These are phyloP conservation scores for Apodemia hepburni DNA, from an alignment of 2,888 invertebrate species.

Conservation along the genomic window DNA sequence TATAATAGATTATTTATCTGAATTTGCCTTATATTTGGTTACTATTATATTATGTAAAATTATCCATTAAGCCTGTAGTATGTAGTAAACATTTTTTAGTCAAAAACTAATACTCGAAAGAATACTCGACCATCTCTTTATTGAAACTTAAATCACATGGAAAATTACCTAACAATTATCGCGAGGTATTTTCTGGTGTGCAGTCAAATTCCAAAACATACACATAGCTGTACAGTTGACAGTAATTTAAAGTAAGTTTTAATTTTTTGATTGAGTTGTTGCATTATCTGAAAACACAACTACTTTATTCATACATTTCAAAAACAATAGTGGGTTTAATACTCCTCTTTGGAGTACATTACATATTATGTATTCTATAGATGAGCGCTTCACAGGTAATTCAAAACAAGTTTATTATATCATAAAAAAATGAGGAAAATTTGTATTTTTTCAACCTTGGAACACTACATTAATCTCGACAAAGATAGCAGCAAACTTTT, in stretches of 20 bases:
- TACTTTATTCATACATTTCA: neutral
- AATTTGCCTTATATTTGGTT: too few relatives aligned
- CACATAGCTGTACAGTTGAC: too few relatives aligned
- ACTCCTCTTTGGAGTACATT: neutral
- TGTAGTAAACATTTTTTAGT: too few relatives aligned
- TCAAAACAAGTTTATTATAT: neutral
- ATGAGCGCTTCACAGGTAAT: neutral
- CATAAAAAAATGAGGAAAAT: neutral
- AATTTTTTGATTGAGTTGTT: neutral
- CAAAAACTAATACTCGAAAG: too few relatives aligned
- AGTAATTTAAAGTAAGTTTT: neutral
- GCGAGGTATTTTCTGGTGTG: too few relatives aligned
- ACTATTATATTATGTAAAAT: too few relatives aligned
- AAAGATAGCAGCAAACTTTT: neutral
- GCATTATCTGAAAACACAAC: neutral
- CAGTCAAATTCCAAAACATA: too few relatives aligned
- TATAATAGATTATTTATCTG: too few relatives aligned
- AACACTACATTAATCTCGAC: neutral
- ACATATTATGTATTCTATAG: neutral
- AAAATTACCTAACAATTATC: too few relatives aligned
- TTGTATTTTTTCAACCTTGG: neutral
- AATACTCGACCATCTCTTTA: too few relatives aligned
- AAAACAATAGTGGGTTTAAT: neutral
- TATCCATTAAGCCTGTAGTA: too few relatives aligned
- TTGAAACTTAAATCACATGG: too few relatives aligned